Evolutionary conservation across 2,113 vertebrate genomes (phyloP).

Genomic region (Bufo bufo): DNA sequence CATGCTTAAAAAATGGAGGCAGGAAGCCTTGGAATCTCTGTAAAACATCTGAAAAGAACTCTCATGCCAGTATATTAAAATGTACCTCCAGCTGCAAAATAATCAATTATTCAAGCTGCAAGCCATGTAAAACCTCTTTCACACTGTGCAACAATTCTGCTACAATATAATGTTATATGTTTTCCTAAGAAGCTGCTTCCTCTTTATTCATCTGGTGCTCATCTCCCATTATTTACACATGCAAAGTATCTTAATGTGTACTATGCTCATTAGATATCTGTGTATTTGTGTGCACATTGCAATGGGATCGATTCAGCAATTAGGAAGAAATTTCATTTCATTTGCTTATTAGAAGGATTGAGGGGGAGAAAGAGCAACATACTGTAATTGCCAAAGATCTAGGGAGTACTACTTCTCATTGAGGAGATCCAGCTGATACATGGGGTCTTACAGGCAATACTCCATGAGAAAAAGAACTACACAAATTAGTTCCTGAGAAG

Average conservation of each 20-base stretch:
- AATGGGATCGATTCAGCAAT: neutral
- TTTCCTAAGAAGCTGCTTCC: slow-evolving; percentile 49
- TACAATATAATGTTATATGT: slow-evolving; percentile 52
- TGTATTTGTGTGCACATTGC: neutral
- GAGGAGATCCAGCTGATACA: no score
- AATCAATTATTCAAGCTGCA: slow-evolving; percentile 59
- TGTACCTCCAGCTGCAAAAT: slow-evolving; percentile 59
- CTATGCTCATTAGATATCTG: slow-evolving; percentile 3
- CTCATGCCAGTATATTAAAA: slow-evolving; percentile 58
- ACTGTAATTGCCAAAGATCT: no score
- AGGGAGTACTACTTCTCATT: no score
- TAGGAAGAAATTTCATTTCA: neutral
- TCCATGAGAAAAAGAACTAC: no score
- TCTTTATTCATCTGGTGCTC: slow-evolving; percentile 19
- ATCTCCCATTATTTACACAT: slow-evolving; percentile 44
- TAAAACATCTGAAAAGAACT: slow-evolving; percentile 51
- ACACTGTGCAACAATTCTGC: slow-evolving; percentile 41
- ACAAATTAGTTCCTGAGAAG: no score
- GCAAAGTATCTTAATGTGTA: neutral
- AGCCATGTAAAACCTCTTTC: slow-evolving; percentile 54
- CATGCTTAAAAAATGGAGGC: slow-evolving; percentile 46
- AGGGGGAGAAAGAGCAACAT: neutral
- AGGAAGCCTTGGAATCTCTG: slow-evolving; percentile 49
- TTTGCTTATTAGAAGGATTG: neutral
- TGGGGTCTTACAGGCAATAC: no score